A percentile compares a stretch with the other conserved stretches of the same genome.
phyloP scores from a whole-genome alignment of 1,140 invertebrate genomes.

The Pinna nobilis region DNA sequence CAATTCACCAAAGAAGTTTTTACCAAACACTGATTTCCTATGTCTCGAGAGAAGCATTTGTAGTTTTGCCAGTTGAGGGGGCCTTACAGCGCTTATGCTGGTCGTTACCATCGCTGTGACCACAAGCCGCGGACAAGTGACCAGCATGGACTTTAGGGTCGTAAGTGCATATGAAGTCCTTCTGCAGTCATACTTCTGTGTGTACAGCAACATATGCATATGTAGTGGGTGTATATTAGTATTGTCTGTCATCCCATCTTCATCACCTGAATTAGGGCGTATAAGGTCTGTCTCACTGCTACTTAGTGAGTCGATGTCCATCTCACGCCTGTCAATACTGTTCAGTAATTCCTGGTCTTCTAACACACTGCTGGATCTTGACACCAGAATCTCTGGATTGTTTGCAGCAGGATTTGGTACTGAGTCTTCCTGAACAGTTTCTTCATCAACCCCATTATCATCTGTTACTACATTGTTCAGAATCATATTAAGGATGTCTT shows the following conservation, averaged over 20 bases:
- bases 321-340: conserved; percentile 52
- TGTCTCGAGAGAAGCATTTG: conserved; percentile 84
- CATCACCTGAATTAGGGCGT: conserved; percentile 49
- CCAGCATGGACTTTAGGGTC: conserved; percentile 84
- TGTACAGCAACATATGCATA: conserved; percentile 88
- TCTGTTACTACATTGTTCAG: conserved; percentile 74
- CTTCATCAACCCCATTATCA: not conserved
- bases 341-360: conserved; percentile 64
- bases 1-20: conserved; percentile 84
- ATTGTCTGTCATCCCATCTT: conserved; percentile 68
- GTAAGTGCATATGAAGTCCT: conserved; percentile 86
- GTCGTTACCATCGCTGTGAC: conserved; percentile 84
- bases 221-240: conserved; percentile 83
- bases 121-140: conserved; percentile 84
- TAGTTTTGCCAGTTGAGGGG: conserved; percentile 76
- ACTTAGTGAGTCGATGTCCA: conserved; percentile 62
- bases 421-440: not conserved
- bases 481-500: conserved; percentile 79
- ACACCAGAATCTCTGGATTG: conserved; percentile 42
- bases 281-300: conserved; percentile 61
- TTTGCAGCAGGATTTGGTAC: conserved; percentile 9
- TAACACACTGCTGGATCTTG: conserved; percentile 46
- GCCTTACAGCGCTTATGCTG: conserved; percentile 77
- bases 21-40: conserved; percentile 87
- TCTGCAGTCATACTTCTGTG: conserved; percentile 86